Percentiles rank a stretch among this genome's conserved stretches.
phyloP scores from a whole-genome alignment of 1,140 invertebrate genomes.

The Myzus persicae region DNA sequence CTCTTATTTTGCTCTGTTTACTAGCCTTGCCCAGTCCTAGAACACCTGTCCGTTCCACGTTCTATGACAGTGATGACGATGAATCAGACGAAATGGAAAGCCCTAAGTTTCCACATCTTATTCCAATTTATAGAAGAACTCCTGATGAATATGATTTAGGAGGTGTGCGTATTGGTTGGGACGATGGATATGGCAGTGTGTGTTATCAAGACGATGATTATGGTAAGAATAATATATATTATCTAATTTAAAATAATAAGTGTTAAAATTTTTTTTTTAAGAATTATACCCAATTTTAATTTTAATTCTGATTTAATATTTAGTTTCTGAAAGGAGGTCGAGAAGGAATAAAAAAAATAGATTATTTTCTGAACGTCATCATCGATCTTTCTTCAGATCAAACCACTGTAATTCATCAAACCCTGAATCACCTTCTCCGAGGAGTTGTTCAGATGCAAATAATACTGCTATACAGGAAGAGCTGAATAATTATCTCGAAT shows the following conservation, averaged over 20 bases:
- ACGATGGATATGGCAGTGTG: slow-evolving; percentile 34
- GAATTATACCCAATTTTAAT: not conserved
- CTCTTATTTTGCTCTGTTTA: not conserved
- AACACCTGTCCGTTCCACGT: not conserved
- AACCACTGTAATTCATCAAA: not conserved
- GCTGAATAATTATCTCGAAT: slow-evolving; percentile 36
- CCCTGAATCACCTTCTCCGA: not conserved
- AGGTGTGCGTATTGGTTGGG: slow-evolving; percentile 35
- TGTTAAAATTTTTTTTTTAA: not conserved
- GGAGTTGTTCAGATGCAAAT: not conserved
- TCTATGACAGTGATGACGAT: not conserved
- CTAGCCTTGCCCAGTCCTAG: slow-evolving; percentile 22
- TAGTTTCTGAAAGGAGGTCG: not conserved
- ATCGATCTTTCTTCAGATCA: not conserved
- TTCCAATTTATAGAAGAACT: slow-evolving; percentile 13
- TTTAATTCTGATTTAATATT: not conserved
- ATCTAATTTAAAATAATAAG: not conserved
- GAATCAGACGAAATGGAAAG: slow-evolving; percentile 43
- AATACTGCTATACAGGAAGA: not conserved
- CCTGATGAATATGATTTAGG: slow-evolving; percentile 15
- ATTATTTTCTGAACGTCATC: not conserved
- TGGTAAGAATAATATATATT: slow-evolving; percentile 11
- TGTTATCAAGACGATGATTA: not conserved
- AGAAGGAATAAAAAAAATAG: not conserved
- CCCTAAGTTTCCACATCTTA: slow-evolving; percentile 32